These are phyloP conservation scores for Macropodus opercularis DNA, from an alignment of 2,797 vertebrate species.

Conservation along the genomic window DNA sequence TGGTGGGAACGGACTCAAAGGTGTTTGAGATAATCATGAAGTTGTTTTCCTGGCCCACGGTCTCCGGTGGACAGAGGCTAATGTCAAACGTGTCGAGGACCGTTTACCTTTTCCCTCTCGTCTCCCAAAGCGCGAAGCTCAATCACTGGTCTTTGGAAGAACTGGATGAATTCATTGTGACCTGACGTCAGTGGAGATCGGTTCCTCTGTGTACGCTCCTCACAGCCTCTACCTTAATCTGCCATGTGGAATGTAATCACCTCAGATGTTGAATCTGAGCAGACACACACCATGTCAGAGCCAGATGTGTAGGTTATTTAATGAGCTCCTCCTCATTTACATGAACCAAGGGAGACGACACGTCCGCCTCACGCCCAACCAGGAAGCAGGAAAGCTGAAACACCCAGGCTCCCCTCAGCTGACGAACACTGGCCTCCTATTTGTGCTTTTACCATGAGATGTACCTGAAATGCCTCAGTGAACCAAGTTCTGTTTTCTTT, in stretches of 20 bases:
- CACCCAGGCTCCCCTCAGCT: neutral
- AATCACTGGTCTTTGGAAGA: conserved; percentile 51
- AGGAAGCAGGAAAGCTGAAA: neutral
- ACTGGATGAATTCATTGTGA: conserved; percentile 8
- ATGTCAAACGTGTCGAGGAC: no score
- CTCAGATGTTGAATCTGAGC: conserved; percentile 35
- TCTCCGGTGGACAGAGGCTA: no score
- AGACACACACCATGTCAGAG: conserved; percentile 10
- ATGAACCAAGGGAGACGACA: neutral
- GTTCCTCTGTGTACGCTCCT: conserved; percentile 29
- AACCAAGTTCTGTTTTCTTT: conserved; percentile 54
- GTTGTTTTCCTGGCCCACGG: no score
- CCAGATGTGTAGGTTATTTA: conserved; percentile 37
- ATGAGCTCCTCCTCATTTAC: neutral
- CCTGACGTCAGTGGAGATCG: conserved; percentile 4
- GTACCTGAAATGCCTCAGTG: conserved; percentile 61
- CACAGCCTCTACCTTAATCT: conserved; percentile 50
- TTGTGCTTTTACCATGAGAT: conserved; percentile 49
- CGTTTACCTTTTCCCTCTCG: no score
- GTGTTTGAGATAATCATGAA: conserved; percentile 19
- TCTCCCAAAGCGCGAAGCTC: conserved; percentile 53
- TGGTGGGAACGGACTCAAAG: conserved; percentile 16
- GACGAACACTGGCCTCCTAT: conserved; percentile 12
- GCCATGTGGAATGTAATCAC: conserved; percentile 68
- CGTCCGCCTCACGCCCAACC: conserved; percentile 7